Percentiles rank a stretch among this genome's conserved stretches.
Evolutionary conservation across 2,113 vertebrate species (phyloP).

Genomic region (Anolis sagrei): DNA sequence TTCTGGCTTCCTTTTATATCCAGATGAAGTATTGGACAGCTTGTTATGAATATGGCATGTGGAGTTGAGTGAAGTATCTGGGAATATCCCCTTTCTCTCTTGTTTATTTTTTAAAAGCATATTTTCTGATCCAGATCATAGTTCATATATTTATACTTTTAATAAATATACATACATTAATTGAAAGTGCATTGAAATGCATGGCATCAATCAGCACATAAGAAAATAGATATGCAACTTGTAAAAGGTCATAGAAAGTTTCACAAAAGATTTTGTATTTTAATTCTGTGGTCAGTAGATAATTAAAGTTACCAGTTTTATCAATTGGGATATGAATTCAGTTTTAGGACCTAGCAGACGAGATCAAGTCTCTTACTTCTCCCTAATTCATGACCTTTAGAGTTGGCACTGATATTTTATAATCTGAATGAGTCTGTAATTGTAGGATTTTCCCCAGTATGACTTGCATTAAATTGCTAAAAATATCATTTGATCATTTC

Average conservation of each 20-base stretch:
- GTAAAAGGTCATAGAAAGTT: neutral
- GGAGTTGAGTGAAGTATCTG: accelerated
- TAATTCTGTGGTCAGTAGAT: slow-evolving; percentile 11
- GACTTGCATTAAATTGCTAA: slow-evolving; percentile 13
- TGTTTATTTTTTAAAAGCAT: slow-evolving; percentile 1
- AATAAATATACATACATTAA: slow-evolving; percentile 21
- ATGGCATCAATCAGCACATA: neutral
- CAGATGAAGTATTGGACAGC: slow-evolving; percentile 71
- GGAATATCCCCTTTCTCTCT: accelerated
- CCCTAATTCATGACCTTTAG: neutral
- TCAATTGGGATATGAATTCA: neutral
- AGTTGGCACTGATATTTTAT: neutral
- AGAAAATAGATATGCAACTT: neutral
- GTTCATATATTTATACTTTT: neutral
- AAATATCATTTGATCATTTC: slow-evolving; percentile 36
- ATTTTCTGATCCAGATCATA: neutral
- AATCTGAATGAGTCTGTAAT: neutral
- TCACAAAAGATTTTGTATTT: neutral
- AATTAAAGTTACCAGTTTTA: neutral
- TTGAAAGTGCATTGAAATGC: neutral
- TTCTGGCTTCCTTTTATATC: slow-evolving; percentile 92
- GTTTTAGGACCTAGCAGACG: slow-evolving; percentile 7
- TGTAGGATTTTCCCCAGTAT: slow-evolving; percentile 16
- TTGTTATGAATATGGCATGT: slow-evolving; percentile 33
- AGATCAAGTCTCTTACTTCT: neutral